These are phyloP conservation scores for Bovichtus variegatus DNA, from an alignment of 2,797 vertebrate species.

Conservation along the genomic window DNA sequence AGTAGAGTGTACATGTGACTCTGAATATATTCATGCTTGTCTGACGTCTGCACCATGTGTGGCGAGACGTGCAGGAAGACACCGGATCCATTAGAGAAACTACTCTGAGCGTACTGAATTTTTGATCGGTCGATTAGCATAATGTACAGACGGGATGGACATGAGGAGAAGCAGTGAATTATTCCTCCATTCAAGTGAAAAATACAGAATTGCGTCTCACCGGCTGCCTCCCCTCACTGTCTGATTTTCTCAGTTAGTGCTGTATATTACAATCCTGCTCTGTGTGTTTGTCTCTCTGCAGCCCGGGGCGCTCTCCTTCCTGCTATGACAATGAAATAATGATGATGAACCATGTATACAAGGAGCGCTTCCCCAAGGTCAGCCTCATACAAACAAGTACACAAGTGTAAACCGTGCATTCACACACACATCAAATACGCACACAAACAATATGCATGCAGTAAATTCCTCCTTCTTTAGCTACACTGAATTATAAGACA, in stretches of 20 bases:
- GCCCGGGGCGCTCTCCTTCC: slow-evolving; percentile 88
- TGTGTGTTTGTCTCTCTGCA: slow-evolving; percentile 74
- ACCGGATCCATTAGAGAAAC: slow-evolving; percentile 40
- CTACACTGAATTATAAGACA: not conserved
- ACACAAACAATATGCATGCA: slow-evolving; percentile 13
- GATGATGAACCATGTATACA: slow-evolving; percentile 98
- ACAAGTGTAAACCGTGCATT: slow-evolving; percentile 31
- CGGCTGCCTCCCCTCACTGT: slow-evolving; percentile 13
- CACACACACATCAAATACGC: slow-evolving; percentile 3
- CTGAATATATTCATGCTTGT: not conserved
- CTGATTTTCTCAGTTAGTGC: slow-evolving; percentile 36
- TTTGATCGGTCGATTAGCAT: slow-evolving; percentile 51
- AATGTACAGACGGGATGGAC: slow-evolving; percentile 43
- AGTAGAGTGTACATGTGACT: slow-evolving; percentile 1
- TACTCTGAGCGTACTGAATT: slow-evolving; percentile 39
- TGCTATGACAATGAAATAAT: slow-evolving; percentile 96
- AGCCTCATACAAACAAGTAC: slow-evolving; percentile 62
- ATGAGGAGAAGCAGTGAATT: slow-evolving; percentile 30
- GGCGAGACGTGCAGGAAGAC: slow-evolving; percentile 13
- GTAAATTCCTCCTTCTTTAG: not conserved
- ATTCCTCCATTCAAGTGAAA: slow-evolving; percentile 47
- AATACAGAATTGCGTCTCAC: slow-evolving; percentile 25
- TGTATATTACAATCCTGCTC: slow-evolving; percentile 57
- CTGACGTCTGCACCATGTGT: slow-evolving; percentile 10
- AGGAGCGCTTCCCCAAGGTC: slow-evolving; percentile 97